Evolutionary conservation across 2,888 invertebrate species (phyloP), one percentile per base, ranked within the genome.

Genomic region (Euclidia mi): DNA sequence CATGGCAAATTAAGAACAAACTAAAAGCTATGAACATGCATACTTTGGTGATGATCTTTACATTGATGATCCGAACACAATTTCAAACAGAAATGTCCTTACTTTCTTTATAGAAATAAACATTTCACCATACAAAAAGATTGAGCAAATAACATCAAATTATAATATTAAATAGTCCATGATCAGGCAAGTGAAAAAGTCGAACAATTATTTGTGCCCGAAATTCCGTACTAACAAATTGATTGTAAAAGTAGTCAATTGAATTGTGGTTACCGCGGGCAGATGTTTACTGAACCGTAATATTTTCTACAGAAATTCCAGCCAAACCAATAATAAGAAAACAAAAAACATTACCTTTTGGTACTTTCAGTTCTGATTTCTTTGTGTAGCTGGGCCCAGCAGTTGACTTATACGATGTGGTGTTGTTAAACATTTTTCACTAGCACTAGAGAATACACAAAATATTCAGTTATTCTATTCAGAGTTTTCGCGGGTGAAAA

Each of bases 341-440:
- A 67, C 62, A 56, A 72, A 65, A 57, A 50, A 47, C 79, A 84
- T 82, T 74, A 88, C 88, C 62, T 79, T 79, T 86, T 61, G 69
- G 65, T 63, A 70, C 44, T 64, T 61, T 72, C 55, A 67, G 63
- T 61, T 81, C 75, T 53, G 58, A 63, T 60, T 76, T 84, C 61
- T 78, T 64, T 42, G 59, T 70, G 58, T 85, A 86, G 71, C 77
- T 79, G 38, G 71, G 59, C 14, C 79, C 70, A 28, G 80, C 56
- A 18, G 71, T 66, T 35, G 78, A 76, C 71, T 77, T 84, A 56
- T 83, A 85, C 40, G 87, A 87, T 64, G 85, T 85, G 55, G 89
- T 85, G 49, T 88, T 89, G 75, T 90, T 89, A 71, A 92, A 91
- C 92, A 92, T 91, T 56, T 65, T 15, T 51, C 7, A 51, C 40